These are phyloP conservation scores for Enteromius thamalakanensis DNA, from an alignment of 2,797 vertebrate species.

Conservation along the genomic window DNA sequence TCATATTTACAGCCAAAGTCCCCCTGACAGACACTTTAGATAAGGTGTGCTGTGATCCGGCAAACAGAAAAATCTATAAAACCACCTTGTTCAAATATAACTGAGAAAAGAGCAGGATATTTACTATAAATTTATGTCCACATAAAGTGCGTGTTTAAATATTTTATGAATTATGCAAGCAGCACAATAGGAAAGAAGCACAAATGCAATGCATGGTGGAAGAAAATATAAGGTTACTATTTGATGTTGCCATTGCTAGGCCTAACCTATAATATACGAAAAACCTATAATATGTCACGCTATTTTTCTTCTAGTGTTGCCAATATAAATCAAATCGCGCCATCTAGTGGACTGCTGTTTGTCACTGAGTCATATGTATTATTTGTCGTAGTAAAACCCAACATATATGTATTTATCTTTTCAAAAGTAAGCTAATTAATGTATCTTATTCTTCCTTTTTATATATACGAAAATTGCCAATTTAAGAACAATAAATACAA, in stretches of 20 bases:
- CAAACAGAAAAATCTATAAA: constrained; percentile 30
- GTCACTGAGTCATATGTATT: neutral
- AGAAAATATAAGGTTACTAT: neutral
- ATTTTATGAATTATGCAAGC: neutral
- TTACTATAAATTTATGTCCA: neutral
- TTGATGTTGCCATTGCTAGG: neutral
- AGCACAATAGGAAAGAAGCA: neutral
- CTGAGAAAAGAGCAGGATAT: constrained; percentile 4
- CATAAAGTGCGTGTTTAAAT: constrained; percentile 1
- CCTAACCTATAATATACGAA: neutral
- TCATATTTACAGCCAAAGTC: constrained; percentile 28
- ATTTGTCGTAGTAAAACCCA: neutral
- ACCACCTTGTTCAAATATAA: constrained; percentile 38
- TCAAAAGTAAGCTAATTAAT: neutral
- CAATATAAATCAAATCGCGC: neutral
- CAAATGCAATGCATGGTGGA: neutral
- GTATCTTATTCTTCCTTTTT: neutral
- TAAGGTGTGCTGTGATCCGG: constrained; percentile 25
- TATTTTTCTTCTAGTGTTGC: neutral
- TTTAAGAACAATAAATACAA: neutral
- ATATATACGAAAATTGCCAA: neutral
- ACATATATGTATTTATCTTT: neutral
- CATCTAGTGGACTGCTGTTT: constrained; percentile 24
- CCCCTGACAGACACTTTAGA: neutral
- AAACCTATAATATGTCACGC: neutral